Evolutionary conservation across 2,888 invertebrate species (phyloP), one percentile per base, ranked within the genome.

Genomic region (Catocala sponsa): DNA sequence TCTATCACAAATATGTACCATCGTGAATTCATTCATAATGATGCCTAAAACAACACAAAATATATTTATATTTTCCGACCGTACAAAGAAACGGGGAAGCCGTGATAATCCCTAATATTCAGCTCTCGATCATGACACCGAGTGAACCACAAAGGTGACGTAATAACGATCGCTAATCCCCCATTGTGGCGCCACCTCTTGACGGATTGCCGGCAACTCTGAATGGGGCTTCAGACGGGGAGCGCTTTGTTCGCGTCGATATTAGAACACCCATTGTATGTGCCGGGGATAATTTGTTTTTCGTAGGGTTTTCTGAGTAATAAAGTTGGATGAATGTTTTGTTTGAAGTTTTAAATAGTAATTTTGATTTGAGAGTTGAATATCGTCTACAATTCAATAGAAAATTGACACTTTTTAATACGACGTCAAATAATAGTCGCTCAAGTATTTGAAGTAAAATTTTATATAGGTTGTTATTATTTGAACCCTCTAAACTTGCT

Each of bases 81-180:
- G 52, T 46, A 63, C 70, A 81, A 82, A 84, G 86, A 81, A 87
- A 86, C 85, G 82, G 91, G 89, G 86, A 86, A 87, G 84, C 89
- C 79, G 92, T 89, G 86, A 91, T 94, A 94, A 94, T 93, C 94
- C 92, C 79, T 89, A 92, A 94, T 94, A 94, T 93, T 93, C 79
- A 79, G 83, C 89, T 87, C 86, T 92, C 92, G 91, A 92, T 92
- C 93, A 93, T 91, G 91, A 87, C 91, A 82, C 81, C 79, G 80
- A 74, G 78, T 74, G 80, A 69, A 69, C 86, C 89, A 92, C 92
- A 92, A 93, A 92, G 90, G 91, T 92, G 92, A 80, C 84, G 92
- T 93, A 94, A 94, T 94, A 94, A 90, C 91, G 80, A 79, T 84
- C 84, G 88, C 90, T 94, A 92, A 94, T 93, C 92, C 93, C 82